Percentiles rank a stretch among this genome's conserved stretches.
Evolutionary conservation across 2,797 vertebrate genomes (phyloP).

Genomic region (Holocentrus rufus): DNA sequence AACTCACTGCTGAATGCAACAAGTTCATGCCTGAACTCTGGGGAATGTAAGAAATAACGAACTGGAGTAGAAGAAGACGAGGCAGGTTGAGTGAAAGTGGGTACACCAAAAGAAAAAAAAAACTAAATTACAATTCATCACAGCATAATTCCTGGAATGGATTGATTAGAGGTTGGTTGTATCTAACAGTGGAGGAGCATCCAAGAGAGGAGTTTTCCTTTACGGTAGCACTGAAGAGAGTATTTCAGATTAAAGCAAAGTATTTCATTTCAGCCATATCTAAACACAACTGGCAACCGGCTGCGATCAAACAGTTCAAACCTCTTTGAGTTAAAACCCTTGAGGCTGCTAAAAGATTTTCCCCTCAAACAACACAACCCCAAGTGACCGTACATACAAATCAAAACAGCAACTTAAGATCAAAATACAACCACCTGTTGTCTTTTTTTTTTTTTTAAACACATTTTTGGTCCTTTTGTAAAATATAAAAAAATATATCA

Average conservation of each 20-base stretch:
- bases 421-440: slow-evolving; percentile 32
- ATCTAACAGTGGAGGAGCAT: background rate
- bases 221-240: background rate
- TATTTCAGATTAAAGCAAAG: slow-evolving; percentile 28
- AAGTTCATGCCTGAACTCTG: too few relatives aligned
- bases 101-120: too few relatives aligned
- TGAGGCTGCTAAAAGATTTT: slow-evolving; percentile 23
- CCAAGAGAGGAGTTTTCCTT: slow-evolving; percentile 12
- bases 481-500: slow-evolving; percentile 29
- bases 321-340: slow-evolving; percentile 38
- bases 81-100: background rate
- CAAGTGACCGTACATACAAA: slow-evolving; percentile 46
- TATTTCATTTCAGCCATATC: background rate
- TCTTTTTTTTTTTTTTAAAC: background rate
- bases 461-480: slow-evolving; percentile 34
- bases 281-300: slow-evolving; percentile 23
- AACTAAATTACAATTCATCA: background rate
- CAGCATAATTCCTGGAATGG: slow-evolving; percentile 9
- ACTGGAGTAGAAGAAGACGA: background rate
- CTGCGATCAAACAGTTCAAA: slow-evolving; percentile 54
- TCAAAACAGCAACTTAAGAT: slow-evolving; percentile 39
- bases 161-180: background rate
- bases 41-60: background rate
- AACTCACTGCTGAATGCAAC: too few relatives aligned
- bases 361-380: slow-evolving; percentile 35